Percentiles rank a stretch among this genome's conserved stretches.
Evolutionary conservation across 2,113 vertebrate species (phyloP).

Genomic region (Ciconia maguari): DNA sequence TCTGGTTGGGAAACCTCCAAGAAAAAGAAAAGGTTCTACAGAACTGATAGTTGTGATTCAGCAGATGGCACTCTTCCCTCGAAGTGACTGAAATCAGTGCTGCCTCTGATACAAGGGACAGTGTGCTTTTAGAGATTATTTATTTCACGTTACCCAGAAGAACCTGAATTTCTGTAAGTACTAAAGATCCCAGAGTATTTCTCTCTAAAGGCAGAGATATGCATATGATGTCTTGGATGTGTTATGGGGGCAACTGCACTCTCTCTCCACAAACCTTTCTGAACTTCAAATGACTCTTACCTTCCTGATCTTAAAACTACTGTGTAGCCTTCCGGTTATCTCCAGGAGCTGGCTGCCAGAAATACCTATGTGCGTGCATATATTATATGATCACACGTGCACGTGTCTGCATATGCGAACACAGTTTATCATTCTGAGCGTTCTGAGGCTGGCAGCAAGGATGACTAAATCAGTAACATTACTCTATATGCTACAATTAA

Average conservation of each 20-base stretch:
- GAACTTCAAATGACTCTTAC: not conserved
- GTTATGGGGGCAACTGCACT: not conserved
- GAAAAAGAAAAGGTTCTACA: not conserved
- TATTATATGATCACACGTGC: not conserved
- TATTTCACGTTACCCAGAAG: not conserved
- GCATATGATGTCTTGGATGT: not conserved
- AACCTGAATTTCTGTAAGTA: not conserved
- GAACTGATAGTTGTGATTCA: conserved; percentile 28
- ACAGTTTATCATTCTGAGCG: not conserved
- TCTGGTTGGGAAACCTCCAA: not conserved
- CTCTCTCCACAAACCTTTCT: not conserved
- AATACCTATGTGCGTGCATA: not conserved
- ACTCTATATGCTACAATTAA: not conserved
- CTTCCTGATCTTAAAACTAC: not conserved
- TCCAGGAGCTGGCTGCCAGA: not conserved
- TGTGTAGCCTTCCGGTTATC: not conserved
- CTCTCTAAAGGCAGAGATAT: not conserved
- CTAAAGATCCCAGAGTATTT: not conserved
- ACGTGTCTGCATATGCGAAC: not conserved
- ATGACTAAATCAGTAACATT: not conserved
- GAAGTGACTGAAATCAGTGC: not conserved
- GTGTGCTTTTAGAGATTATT: not conserved
- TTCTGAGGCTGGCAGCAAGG: not conserved
- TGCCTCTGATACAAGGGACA: not conserved
- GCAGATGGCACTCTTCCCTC: conserved; percentile 66